Evolutionary conservation across 2,888 invertebrate species (phyloP).

Genomic region (Megamerina dolium): DNA sequence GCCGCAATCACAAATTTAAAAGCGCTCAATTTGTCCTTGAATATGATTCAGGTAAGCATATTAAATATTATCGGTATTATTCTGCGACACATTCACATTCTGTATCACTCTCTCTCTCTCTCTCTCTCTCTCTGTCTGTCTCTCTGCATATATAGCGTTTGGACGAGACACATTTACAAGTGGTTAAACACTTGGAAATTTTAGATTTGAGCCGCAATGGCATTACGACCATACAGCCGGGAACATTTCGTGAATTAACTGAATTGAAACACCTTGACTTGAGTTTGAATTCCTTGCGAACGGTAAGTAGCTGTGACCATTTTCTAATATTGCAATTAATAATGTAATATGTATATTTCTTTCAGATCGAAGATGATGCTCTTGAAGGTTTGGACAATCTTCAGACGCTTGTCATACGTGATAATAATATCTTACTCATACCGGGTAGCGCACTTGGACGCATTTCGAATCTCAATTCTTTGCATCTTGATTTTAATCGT

Average conservation of each 20-base stretch:
- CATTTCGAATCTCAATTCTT: slow-evolving; percentile 64
- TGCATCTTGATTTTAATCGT: slow-evolving; percentile 79
- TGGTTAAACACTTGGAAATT: slow-evolving; percentile 62
- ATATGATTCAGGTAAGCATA: slow-evolving; percentile 70
- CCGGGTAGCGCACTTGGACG: slow-evolving; percentile 77
- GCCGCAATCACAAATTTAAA: slow-evolving; percentile 64
- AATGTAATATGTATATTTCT: not conserved
- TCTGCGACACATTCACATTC: not conserved
- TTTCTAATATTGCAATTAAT: not conserved
- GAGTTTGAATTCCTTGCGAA: slow-evolving; percentile 79
- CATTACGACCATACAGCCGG: slow-evolving; percentile 72
- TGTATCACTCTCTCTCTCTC: not conserved
- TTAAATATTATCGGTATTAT: not conserved
- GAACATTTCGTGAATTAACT: slow-evolving; percentile 71
- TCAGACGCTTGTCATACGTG: slow-evolving; percentile 70
- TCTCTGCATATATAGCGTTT: slow-evolving; percentile 58
- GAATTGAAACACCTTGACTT: slow-evolving; percentile 70
- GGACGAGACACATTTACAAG: slow-evolving; percentile 66
- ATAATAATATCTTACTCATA: slow-evolving; percentile 81
- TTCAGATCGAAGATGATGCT: slow-evolving; percentile 79
- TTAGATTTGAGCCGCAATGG: slow-evolving; percentile 80
- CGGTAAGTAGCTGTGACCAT: slow-evolving; percentile 55
- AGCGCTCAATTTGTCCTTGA: slow-evolving; percentile 75
- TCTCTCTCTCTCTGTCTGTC: not conserved
- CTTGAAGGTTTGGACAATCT: slow-evolving; percentile 75